Base-by-base conservation (phyloP, 2,888 invertebrate species). In the Erebia palarica region DNA sequence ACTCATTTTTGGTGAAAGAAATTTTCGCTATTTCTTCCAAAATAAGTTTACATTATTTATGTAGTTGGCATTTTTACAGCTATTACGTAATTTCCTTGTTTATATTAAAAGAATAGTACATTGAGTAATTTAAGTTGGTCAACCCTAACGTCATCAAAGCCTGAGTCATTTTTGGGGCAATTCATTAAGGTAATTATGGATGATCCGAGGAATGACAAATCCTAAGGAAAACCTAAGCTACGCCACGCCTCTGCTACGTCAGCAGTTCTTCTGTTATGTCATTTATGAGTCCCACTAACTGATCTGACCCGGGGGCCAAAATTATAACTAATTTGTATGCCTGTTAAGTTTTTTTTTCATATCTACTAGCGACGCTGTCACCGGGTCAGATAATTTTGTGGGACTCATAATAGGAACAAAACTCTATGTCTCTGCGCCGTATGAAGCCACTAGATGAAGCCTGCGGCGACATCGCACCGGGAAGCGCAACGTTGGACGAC, bases 131-230 rank as follows among this genome's bases (percentile, higher is more conserved):
- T 55, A 44, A 9, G 60, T 44, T 4, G 16, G 44, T 10, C 44
- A 16, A 61, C 18, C 36, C 16, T 10, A 14, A 18, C 18, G 18
- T 51, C 51, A 51, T 14, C n/a, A n/a, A n/a, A n/a, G 55, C 16
- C 42, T 44, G 61, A 61, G 16, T 61, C 61, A 61, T 18, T 16
- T 61, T 42, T 61, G 61, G 60, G 61, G 5, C 44, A 61, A 59
- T 36, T 36, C 42, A 27, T 11, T 44, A 13, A 61, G 61, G 61
- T n/a, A n/a, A n/a, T n/a, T 44, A 61, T 3, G 27, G 27, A 36
- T 36, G 0, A 36, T 36, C 36, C 27, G 27, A 3, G 27, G 27
- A 60, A 58, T 36, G 58, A 59, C 27, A 36, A 14, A 59, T 11
- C 61, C 16, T 16, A 3, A 10, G 59, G 36, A 11, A 59, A 59